Evolutionary conservation across 1,140 invertebrate genomes (phyloP), one percentile per base, ranked within the genome.

Genomic region (Drosophila takahashii): DNA sequence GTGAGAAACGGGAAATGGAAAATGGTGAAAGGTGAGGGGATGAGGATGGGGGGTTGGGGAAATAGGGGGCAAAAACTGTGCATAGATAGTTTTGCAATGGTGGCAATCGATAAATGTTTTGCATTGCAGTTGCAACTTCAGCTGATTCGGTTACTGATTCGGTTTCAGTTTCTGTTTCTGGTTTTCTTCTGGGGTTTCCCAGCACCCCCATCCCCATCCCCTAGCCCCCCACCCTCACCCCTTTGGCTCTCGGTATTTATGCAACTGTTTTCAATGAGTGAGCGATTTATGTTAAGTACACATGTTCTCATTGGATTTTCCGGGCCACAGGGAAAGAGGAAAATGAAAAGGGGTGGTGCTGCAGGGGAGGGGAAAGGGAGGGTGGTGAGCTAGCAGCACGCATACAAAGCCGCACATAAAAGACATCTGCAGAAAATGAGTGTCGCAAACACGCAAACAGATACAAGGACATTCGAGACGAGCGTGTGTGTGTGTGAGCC

Each of bases 261-360:
- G 79, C 83, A 86, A 86, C 75, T 86, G 84, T 73, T 83, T 86
- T 86, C 79, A 87, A 87, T 89, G 84, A 89, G 79, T 87, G 84
- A 89, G 84, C 83, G 83, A 87, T 89, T 87, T 87, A 89, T 87
- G 83, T 89, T 89, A 87, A 87, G 84, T 87, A 89, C 83, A 87
- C 81, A 85, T 87, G 81, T 86, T 86, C 81, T 89, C 84, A 86
- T 87, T 86, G 81, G 84, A 83, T 83, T 74, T 79, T 71, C 78
- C 51, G 15, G 32, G 62, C 41, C 34, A 44, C 18, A 69, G 39
- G 50, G 66, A 29, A 41, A 26, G n/a, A 16, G 56, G 15, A 45
- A 64, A 45, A 36, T 65, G 64, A 34, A 47, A 29, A 36, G 42
- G n/a, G 44, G 32, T 16, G 18, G 11, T 10, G 26, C 1, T 11